Evolutionary conservation across 2,888 invertebrate species (phyloP), one percentile per base, ranked within the genome.

Genomic region (Allygus modestus): DNA sequence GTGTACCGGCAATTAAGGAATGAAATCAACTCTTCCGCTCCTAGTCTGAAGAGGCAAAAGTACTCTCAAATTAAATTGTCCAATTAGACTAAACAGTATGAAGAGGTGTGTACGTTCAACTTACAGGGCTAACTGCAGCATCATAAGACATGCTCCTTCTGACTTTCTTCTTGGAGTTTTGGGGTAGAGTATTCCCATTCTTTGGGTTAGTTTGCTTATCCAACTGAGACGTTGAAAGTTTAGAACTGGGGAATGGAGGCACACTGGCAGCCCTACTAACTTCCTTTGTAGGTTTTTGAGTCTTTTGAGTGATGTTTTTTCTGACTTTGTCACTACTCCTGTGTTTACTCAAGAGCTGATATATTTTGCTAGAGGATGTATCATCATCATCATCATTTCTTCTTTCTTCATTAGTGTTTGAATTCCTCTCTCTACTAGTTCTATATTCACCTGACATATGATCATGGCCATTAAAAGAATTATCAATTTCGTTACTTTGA

Each of bases 121-220:
- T 58, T 79, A 79, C 79, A 31, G 58, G 79, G 17, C 20, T 79
- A 7, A 31, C 20, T 20, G 79, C 15, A 20, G 79, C 54, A 23
- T 79, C 79, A 37, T 79, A 79, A 2, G 58, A 54, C 79, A 79
- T 79, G 23, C 79, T 79, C 46, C 79, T 79, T 23, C 58, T 82
- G 31, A 28, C 33, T 33, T 51, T 69, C 28, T 33, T 28, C 28
- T 79, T 79, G 11, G 79, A 58, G 54, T 5, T 31, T 33, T 33
- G 51, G 9, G 26, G n/a, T 17, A 4, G 28, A 11, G n/a, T 20
- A 12, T n/a, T 9, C 1, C 46, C 51, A 46, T 1, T 23, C 51
- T 77, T 77, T 28, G 51, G 1, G 46, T 46, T 37, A 28, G 15
- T 33, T 20, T 79, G 54, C 51, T 58, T 79, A n/a, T n/a, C n/a